Percentiles rank a stretch among this genome's conserved stretches.
phyloP scores from a whole-genome alignment of 2,113 vertebrate genomes.

The Potamarius usumacintae region DNA sequence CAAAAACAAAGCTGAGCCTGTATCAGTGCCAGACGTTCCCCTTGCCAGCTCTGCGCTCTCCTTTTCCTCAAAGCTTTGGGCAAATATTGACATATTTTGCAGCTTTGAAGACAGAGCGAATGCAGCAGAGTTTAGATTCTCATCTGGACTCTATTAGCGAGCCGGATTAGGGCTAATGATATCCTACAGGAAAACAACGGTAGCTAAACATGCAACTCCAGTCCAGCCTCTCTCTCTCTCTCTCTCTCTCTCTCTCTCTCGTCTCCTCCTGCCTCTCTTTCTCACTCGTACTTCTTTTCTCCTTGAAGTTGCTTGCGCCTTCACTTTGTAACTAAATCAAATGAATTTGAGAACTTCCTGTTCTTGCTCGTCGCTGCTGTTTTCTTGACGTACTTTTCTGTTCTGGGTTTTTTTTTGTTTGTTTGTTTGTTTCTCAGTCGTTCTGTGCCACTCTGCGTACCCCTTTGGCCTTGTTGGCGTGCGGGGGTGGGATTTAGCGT shows the following conservation, averaged over 20 bases:
- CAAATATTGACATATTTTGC: conserved; percentile 55
- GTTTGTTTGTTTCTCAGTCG: background rate
- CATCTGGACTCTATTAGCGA: conserved; percentile 72
- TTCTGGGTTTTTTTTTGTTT: background rate
- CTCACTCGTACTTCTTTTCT: background rate
- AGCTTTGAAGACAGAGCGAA: conserved; percentile 51
- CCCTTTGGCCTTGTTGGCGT: conserved; percentile 30
- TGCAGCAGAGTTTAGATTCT: conserved; percentile 53
- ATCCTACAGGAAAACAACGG: conserved; percentile 71
- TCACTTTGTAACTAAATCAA: background rate
- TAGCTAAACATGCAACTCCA: conserved; percentile 66
- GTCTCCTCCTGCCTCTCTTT: background rate
- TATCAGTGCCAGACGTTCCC: background rate
- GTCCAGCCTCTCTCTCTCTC: conserved; percentile 43
- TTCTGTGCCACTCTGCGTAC: conserved; percentile 7
- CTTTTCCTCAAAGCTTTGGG: conserved; percentile 26
- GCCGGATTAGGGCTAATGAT: conserved; percentile 70
- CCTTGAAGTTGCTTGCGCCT: conserved; percentile 14
- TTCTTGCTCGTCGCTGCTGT: background rate
- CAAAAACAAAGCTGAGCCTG: background rate
- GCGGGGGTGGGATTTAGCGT: conserved; percentile 50
- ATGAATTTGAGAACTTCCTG: background rate
- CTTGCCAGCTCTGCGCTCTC: conserved; percentile 18
- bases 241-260: conserved; percentile 13
- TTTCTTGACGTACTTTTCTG: background rate